These are phyloP conservation scores for Aphis craccivora DNA, from an alignment of 1,140 invertebrate genomes.

Conservation along the genomic window DNA sequence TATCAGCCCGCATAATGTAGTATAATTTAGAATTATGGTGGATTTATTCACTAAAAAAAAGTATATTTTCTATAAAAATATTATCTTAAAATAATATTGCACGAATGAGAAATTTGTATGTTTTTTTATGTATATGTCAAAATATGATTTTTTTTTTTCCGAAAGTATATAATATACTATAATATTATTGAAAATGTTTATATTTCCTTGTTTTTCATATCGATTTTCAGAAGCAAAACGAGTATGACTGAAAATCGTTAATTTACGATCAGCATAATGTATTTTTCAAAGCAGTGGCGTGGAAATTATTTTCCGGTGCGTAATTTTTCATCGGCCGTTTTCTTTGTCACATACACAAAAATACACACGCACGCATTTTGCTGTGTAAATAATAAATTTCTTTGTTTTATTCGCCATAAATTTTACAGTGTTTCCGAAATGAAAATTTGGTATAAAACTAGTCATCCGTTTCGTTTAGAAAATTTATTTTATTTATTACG, in stretches of 20 bases:
- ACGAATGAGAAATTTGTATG: background rate
- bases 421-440: slow-evolving; percentile 25
- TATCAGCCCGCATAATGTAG: background rate
- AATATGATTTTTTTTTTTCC: background rate
- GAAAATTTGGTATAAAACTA: background rate
- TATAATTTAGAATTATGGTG: background rate
- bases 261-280: background rate
- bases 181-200: background rate
- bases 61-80: background rate
- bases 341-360: background rate
- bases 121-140: background rate
- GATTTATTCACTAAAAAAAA: background rate
- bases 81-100: background rate
- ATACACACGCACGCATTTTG: background rate
- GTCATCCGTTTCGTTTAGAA: background rate
- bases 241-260: background rate
- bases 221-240: background rate
- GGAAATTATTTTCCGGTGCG: slow-evolving; percentile 21
- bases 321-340: slow-evolving; percentile 28
- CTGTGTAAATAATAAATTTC: slow-evolving; percentile 23
- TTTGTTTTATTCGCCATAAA: slow-evolving; percentile 17
- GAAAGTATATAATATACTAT: background rate
- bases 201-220: background rate
- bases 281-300: background rate
- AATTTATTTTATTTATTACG: background rate